Conservation (phyloP, 2,797 vertebrate genomes). For the Cottoperca gobio region DNA sequence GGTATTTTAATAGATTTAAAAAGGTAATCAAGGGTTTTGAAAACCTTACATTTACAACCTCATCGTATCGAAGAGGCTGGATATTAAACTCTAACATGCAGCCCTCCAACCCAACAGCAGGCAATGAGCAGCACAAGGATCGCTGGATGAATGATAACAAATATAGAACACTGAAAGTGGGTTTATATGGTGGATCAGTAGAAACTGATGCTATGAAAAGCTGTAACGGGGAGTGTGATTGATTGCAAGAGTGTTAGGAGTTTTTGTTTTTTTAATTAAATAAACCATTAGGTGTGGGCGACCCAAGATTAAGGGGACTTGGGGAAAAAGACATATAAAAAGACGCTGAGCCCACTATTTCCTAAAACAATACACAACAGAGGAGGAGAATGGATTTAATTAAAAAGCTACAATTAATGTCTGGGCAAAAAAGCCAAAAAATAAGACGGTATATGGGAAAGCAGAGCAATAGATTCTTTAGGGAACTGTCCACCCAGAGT, state of each 20-base stretch:
- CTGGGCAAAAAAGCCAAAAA: neutral
- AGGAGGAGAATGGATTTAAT: neutral
- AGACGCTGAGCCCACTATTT: neutral
- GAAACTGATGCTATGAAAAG: slow-evolving; percentile 25
- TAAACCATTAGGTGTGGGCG: neutral
- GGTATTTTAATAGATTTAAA: neutral
- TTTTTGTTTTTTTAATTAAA: neutral
- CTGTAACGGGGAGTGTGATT: slow-evolving; percentile 7
- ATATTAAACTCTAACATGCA: slow-evolving; percentile 36
- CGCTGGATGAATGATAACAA: slow-evolving; percentile 38
- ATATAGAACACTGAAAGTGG: slow-evolving; percentile 33
- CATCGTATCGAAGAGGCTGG: neutral
- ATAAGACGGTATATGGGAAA: neutral
- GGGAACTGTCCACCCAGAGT: neutral
- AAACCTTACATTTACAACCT: neutral
- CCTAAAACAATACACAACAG: neutral
- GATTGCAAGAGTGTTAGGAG: neutral
- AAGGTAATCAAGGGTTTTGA: neutral
- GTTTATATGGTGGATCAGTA: slow-evolving; percentile 1
- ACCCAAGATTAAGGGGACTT: neutral
- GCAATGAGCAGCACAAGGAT: slow-evolving; percentile 43
- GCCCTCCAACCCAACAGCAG: slow-evolving; percentile 54
- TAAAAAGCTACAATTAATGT: slow-evolving; percentile 8
- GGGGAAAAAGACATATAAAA: neutral
- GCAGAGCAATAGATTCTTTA: neutral